Conservation (phyloP, 2,888 invertebrate species). For the Drosophila tanythrix region DNA sequence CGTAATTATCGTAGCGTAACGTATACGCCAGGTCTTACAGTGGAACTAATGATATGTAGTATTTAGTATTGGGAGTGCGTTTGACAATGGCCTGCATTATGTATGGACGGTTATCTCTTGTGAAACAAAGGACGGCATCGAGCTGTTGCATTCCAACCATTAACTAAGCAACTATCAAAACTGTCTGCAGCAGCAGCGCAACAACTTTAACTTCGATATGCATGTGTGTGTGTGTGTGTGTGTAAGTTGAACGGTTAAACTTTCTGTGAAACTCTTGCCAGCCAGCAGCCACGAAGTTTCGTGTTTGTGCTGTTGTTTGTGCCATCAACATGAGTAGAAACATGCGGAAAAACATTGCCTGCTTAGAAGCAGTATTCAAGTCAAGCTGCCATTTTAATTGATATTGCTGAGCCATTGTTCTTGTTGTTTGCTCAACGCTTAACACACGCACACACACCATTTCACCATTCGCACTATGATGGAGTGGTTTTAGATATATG, state of each 20-base stretch:
- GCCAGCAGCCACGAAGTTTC: conserved; percentile 52
- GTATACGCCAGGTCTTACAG: conserved; percentile 40
- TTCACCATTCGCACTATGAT: conserved; percentile 39
- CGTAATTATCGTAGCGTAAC: conserved; percentile 58
- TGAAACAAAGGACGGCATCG: conserved; percentile 35
- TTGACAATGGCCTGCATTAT: conserved; percentile 3
- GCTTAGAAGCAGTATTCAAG: conserved; percentile 58
- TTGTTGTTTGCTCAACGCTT: conserved; percentile 15
- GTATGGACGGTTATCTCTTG: conserved; percentile 48
- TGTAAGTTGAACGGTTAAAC: conserved; percentile 35
- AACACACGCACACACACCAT: conserved; percentile 29
- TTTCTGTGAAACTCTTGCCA: conserved; percentile 37
- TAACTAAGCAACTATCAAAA: conserved; percentile 64
- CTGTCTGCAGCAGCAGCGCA: conserved; percentile 67
- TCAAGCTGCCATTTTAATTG: conserved; percentile 74
- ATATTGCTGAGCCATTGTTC: conserved; percentile 54
- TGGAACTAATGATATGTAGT: neutral
- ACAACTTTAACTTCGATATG: conserved; percentile 31
- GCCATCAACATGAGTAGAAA: conserved; percentile 40
- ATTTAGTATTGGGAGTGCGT: neutral
- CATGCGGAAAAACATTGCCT: conserved; percentile 31
- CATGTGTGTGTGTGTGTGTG: conserved; percentile 25
- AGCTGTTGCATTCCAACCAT: conserved; percentile 44
- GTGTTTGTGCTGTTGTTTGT: conserved; percentile 52
- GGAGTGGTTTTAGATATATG: conserved; percentile 26